Percentiles rank a stretch among this genome's conserved stretches.
phyloP scores from a whole-genome alignment of 2,888 invertebrate species.

The Tenthredo livida region DNA sequence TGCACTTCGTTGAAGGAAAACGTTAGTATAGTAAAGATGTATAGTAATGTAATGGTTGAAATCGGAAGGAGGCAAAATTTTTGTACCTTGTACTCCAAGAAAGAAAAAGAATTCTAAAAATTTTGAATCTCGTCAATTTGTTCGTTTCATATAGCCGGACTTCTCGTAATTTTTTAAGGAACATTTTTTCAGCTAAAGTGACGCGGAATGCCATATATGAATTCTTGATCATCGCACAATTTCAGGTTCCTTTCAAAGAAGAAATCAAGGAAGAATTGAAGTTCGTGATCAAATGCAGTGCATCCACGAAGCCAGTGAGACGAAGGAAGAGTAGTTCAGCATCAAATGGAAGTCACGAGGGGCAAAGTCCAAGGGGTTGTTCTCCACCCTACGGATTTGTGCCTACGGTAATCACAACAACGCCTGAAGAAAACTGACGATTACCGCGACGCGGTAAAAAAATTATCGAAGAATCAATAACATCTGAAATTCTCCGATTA shows the following conservation, averaged over 20 bases:
- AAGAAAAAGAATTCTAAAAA: too few relatives aligned
- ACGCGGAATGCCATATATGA: too few relatives aligned
- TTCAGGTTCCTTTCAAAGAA: constrained; percentile 83
- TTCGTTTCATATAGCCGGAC: too few relatives aligned
- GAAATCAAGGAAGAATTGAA: constrained; percentile 86
- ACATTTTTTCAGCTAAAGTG: too few relatives aligned
- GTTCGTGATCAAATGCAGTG: constrained; percentile 86
- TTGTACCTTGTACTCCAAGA: too few relatives aligned
- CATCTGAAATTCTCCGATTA: background rate
- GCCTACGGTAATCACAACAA: constrained; percentile 68
- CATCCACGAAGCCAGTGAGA: constrained; percentile 85
- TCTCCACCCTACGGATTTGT: constrained; percentile 70
- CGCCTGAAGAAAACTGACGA: constrained; percentile 58
- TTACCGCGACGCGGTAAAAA: background rate
- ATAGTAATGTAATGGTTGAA: background rate
- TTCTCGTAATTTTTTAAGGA: background rate
- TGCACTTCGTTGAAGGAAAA: constrained; percentile 79
- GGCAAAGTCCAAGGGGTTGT: constrained; percentile 63
- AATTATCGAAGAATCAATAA: background rate
- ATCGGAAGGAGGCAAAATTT: background rate
- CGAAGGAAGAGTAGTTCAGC: constrained; percentile 75
- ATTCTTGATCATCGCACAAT: background rate
- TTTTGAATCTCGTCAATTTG: too few relatives aligned
- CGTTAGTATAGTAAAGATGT: constrained; percentile 71
- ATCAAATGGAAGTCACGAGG: constrained; percentile 75